Conservation (phyloP, 2,113 vertebrate genomes). For the Salvelinus fontinalis region DNA sequence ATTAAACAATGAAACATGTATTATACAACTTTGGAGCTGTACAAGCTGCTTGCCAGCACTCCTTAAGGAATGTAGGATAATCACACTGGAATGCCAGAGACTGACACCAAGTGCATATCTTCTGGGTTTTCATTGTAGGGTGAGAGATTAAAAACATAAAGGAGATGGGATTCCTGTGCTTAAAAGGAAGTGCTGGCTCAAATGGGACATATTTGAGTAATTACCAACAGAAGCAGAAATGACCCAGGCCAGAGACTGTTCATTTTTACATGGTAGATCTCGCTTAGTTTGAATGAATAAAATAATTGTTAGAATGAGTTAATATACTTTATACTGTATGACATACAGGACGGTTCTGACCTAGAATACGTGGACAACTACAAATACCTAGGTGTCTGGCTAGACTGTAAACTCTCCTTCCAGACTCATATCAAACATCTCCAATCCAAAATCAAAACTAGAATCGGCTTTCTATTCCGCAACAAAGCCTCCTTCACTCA, state of each 20-base stretch:
- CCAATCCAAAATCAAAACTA: too few species aligned
- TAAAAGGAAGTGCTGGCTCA: constrained; percentile 31
- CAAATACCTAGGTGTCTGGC: too few species aligned
- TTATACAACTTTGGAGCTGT: not conserved
- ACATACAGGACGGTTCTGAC: too few species aligned
- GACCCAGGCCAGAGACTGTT: constrained; percentile 13
- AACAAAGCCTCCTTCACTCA: too few species aligned
- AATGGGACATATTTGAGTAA: constrained; percentile 33
- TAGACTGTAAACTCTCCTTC: too few species aligned
- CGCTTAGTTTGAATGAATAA: too few species aligned
- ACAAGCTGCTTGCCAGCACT: constrained; percentile 3
- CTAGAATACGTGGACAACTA: too few species aligned
- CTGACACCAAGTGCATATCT: constrained; percentile 22
- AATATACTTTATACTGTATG: too few species aligned
- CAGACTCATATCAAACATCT: too few species aligned
- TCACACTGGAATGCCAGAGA: constrained; percentile 9
- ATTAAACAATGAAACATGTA: not conserved
- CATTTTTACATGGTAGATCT: not conserved
- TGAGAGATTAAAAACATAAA: constrained; percentile 44
- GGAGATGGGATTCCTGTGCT: constrained; percentile 24
- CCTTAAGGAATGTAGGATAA: constrained; percentile 2
- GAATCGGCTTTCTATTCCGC: too few species aligned
- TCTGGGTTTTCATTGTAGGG: constrained; percentile 27
- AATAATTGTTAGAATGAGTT: too few species aligned
- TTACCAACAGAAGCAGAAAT: constrained; percentile 34